Conservation (phyloP, 2,888 invertebrate species). For the Stenoptilia bipunctidactyla region DNA sequence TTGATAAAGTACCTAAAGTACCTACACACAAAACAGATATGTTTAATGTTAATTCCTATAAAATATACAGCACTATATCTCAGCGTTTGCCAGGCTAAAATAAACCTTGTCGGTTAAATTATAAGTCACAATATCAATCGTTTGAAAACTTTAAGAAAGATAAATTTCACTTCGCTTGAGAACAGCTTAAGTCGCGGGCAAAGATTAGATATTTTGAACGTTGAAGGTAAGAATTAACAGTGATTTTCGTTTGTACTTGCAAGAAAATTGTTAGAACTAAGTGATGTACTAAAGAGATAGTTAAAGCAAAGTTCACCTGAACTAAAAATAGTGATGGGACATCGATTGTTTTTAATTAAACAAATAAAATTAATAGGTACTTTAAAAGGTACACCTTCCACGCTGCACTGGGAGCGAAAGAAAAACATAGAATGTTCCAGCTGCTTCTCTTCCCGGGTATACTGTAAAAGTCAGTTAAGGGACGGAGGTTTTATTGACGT, state of each 20-base stretch:
- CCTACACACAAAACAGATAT: background rate
- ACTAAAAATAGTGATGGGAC: constrained; percentile 23
- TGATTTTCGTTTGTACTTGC: constrained; percentile 10
- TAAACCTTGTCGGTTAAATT: background rate
- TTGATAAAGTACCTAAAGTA: too few relatives aligned
- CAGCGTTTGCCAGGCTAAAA: background rate
- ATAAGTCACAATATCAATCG: constrained; percentile 1
- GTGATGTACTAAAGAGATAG: constrained; percentile 42
- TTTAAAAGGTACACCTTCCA: too few relatives aligned
- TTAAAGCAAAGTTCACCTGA: constrained; percentile 40
- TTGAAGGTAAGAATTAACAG: constrained; percentile 5
- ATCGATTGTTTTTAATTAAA: too few relatives aligned
- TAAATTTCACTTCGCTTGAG: background rate
- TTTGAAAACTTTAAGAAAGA: constrained; percentile 14
- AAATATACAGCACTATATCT: constrained; percentile 2
- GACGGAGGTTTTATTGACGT: too few relatives aligned
- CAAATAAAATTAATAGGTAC: too few relatives aligned
- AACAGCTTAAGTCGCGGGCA: constrained; percentile 9
- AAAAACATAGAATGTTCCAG: too few relatives aligned
- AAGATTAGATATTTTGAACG: constrained; percentile 3
- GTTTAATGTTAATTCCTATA: constrained; percentile 9
- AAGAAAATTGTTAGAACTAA: constrained; percentile 24
- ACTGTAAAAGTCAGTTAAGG: too few relatives aligned
- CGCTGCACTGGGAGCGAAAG: too few relatives aligned
- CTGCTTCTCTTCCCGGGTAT: too few relatives aligned